Conservation (phyloP, 2,888 invertebrate species). For the Bellardia pandia region DNA sequence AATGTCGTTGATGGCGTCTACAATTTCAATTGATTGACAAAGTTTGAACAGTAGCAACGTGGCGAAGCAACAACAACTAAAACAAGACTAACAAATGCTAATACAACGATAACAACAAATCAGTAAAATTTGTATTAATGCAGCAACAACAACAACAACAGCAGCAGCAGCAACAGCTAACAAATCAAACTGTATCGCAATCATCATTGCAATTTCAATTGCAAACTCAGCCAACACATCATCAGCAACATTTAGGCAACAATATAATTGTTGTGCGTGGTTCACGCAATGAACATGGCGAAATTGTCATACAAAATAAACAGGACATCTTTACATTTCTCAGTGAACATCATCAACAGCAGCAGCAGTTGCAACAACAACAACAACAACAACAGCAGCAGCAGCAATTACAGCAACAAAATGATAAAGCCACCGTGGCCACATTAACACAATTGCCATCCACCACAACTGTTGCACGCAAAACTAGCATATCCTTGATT, state of each 20-base stretch:
- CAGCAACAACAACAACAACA: constrained; percentile 73
- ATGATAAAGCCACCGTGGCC: constrained; percentile 78
- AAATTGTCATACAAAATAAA: constrained; percentile 84
- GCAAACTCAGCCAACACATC: constrained; percentile 77
- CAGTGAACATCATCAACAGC: constrained; percentile 80
- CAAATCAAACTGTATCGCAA: constrained; percentile 72
- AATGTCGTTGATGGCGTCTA: not conserved
- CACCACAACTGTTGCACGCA: constrained; percentile 81
- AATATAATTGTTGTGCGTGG: constrained; percentile 84
- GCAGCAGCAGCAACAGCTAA: constrained; percentile 70
- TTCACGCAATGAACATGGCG: constrained; percentile 84
- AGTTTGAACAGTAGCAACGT: constrained; percentile 45
- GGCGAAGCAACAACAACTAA: constrained; percentile 40
- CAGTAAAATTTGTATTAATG: constrained; percentile 55
- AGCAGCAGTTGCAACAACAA: constrained; percentile 76
- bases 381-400: constrained; percentile 75
- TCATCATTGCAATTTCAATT: constrained; percentile 74
- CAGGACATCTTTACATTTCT: constrained; percentile 84
- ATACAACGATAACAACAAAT: constrained; percentile 64
- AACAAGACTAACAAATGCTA: constrained; percentile 52
- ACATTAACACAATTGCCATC: constrained; percentile 81
- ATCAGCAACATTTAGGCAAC: constrained; percentile 78
- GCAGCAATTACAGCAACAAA: constrained; percentile 76
- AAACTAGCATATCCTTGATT: constrained; percentile 78
- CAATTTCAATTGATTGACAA: constrained; percentile 34